Conservation (phyloP, 2,113 vertebrate species). For the Lepus europaeus region DNA sequence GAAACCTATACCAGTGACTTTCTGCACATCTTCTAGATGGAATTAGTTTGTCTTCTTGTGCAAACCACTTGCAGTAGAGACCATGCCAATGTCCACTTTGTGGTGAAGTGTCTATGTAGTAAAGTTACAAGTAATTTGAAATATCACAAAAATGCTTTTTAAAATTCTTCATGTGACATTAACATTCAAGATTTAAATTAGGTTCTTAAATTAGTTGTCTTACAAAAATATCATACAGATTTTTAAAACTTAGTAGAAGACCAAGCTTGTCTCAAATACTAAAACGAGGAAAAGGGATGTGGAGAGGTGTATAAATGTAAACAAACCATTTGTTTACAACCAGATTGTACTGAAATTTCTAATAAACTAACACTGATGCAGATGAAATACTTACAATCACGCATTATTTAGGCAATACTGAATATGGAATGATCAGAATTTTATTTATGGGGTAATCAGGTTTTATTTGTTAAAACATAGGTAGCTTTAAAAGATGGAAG, state of each 20-base stretch:
- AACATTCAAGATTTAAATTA: conserved; percentile 21
- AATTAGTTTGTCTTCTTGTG: neutral
- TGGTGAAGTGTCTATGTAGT: neutral
- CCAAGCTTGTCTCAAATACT: neutral
- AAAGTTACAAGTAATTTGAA: neutral
- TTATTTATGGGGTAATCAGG: neutral
- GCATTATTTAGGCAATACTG: neutral
- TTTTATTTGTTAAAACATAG: neutral
- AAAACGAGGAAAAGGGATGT: neutral
- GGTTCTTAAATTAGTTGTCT: neutral
- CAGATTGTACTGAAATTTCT: conserved; percentile 26
- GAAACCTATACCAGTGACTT: neutral
- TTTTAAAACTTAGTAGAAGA: conserved; percentile 8
- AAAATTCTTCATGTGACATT: neutral
- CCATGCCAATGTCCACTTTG: neutral
- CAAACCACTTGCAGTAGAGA: neutral
- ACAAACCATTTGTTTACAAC: conserved; percentile 5
- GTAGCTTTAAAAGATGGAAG: neutral
- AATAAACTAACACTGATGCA: neutral
- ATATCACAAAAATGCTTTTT: neutral
- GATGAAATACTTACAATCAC: neutral
- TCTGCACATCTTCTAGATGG: neutral
- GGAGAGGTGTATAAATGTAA: neutral
- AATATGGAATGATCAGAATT: neutral
- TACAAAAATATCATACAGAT: conserved; percentile 4